Base-by-base conservation (phyloP, 2,797 vertebrate species). In the Lagorchestes hirsutus region DNA sequence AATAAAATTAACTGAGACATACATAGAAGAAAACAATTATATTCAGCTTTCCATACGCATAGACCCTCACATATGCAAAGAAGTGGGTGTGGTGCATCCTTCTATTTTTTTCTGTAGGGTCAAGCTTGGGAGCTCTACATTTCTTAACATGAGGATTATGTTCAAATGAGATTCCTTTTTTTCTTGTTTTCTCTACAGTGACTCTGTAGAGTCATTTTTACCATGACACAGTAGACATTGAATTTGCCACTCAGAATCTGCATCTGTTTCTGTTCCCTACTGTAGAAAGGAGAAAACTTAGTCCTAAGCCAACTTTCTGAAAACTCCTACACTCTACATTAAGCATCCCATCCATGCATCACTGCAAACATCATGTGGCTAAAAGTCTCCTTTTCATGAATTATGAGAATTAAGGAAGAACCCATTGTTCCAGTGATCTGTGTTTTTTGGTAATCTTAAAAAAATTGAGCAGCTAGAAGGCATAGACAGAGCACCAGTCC, bases 311-410 rank as follows among this genome's bases (percentile, higher is more conserved):
- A 97, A 94, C 93, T 97, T 95, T 93, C 91, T 82, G 11, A 96
- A 46, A 28, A 96, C 1, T 96, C 96, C 95, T 93, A 54, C 92
- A 92, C 92, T 94, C 94, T 96, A 90, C 95, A 95, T 97, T 91
- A 96, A 93, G 27, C 90, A 55, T 8, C 4, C 29, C 34, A 46
- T 59, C 94, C 94, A 67, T 93, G 91, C 93, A 93, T 97, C 90
- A 90, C 50, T 93, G 55, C 56, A 96, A 92, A 95, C 94, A 92
- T 24, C 40, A 90, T 93, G 74, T 95, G 96, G 92, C 96, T 96
- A 92, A 46, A 94, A 58, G 34, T 92, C 18, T 92, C 52, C 50
- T 4, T 46, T 87, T 29, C 55, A 18, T 58, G 59, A 94, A 93
- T 95, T 24, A 74, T 34, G 82, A 93, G 24, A 91, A 95, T 92